Base-by-base conservation (phyloP, 2,797 vertebrate genomes). In the Tokudaia tokunoshimensis region DNA sequence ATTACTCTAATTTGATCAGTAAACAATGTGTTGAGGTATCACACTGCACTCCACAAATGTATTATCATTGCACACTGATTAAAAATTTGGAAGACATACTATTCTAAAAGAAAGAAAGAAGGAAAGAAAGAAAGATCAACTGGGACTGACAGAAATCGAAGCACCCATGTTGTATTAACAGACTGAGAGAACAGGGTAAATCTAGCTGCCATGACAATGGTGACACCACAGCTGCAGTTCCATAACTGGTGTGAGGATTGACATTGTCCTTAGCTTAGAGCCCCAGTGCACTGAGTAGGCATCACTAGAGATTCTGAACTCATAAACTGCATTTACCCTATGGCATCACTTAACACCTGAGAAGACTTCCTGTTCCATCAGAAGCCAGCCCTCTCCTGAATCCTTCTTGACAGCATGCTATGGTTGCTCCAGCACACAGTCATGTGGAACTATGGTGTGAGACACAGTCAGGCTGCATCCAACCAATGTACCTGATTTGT, bases 121-220 rank as follows among this genome's bases (percentile, higher is more conserved):
- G 1, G 1, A 4, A 59, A 20, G 19, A 8, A 63, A 24, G 2
- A 3, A 26, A 24, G 3, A 61, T 24, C 1, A 75, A 26, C 10
- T 44, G 22, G 41, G 41, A 24, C 44, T 78, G 75, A 50, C 14
- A 47, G 19, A 50, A 50, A 78, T 50, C 13, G 4, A 78, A 78
- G 75, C 26, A 50, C 13, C 26, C 22, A 14, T 78, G 15, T 6
- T 29, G 44, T 47, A 26, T 50, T 50, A 50, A 29, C 26, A 78
- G 44, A 3, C 26, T 17, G 44, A 50, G 13, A 78, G 13, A 78
- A 50, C 26, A 78, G 75, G 6, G 75, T 29, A 50, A 76, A 50
- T 76, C 44, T 76, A 78, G 75, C 6, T 29, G 44, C 44, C 24
- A 31, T 78, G 75, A 50, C 26, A 50, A 50, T 31, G 44, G 26